Evolutionary conservation across 2,113 vertebrate species (phyloP).

Genomic region (Stictonetta naevosa): DNA sequence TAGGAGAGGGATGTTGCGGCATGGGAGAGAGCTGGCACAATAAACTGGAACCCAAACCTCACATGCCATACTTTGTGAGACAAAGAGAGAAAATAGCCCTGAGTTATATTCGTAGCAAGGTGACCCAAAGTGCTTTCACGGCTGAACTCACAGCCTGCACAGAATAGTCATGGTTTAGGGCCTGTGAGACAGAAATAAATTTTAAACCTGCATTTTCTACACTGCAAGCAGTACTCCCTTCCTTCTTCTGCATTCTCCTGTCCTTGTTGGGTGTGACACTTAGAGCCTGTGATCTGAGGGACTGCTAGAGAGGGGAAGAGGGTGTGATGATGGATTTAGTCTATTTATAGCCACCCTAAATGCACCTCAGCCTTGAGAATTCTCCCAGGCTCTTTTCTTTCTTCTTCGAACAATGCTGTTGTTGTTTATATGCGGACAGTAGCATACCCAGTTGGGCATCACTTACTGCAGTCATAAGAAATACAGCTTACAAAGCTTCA

Average conservation of each 20-base stretch:
- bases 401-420: background rate
- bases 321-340: slow-evolving; percentile 27
- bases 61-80: background rate
- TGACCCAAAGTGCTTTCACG: slow-evolving; percentile 12
- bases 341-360: slow-evolving; percentile 46
- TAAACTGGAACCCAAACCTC: background rate
- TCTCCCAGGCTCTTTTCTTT: slow-evolving; percentile 1
- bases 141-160: slow-evolving; percentile 48
- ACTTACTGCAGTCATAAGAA: background rate
- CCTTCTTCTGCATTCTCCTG: background rate
- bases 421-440: background rate
- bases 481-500: background rate
- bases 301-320: slow-evolving; percentile 17
- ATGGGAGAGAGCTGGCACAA: background rate
- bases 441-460: background rate
- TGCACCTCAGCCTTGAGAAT: slow-evolving; percentile 43
- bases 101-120: slow-evolving; percentile 47
- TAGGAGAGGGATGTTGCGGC: background rate
- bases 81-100: slow-evolving; percentile 28
- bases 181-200: slow-evolving; percentile 33
- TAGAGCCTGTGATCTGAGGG: background rate
- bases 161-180: slow-evolving; percentile 30
- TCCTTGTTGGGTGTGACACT: slow-evolving; percentile 22
- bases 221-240: background rate
- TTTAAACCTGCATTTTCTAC: slow-evolving; percentile 10